Base-by-base conservation (phyloP, 2,797 vertebrate species). In the Schizopygopsis pylzovi region DNA sequence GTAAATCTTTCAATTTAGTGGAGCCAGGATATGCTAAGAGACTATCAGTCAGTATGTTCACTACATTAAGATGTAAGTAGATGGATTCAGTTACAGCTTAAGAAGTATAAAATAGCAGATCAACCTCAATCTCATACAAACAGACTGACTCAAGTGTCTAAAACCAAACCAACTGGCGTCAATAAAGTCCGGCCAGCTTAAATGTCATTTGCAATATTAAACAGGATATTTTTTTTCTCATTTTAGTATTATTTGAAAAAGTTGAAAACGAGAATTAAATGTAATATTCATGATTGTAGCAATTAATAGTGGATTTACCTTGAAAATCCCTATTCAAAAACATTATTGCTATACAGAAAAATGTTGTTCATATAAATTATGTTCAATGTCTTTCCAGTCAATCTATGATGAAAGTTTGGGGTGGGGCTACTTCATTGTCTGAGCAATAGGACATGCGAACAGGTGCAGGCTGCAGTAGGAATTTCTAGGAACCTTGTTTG, bases 61-160 rank as follows among this genome's bases (percentile, higher is more conserved):
- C 85, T 68, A 39, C 61, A 81, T 86, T 76, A 75, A 76, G 70
- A 68, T 3, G 0, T 68, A 86, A 86, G 80, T 79, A 76, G 63
- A 78, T 68, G 61, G 52, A 85, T 71, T 71, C 37, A 37, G 83
- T 85, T 85, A 45, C 83, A 79, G 49, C 43, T 49, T 59, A 56
- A 68, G 20, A 65, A 52, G 41, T 47, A 10, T 52, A 77, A 49
- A 54, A 77, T 1, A 43, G 73, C 47, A 70, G 15, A 39, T 37
- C 67, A 43, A 56, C 28, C 6, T 72, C 22, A 82, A 22, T 52
- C 54, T 18, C 6, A 1, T 18, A 54, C 16, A 37, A 56, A 49
- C 22, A 39, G 28, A 33, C 73, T 8, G 22, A 54, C 52, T 54
- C 6, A 41, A 65, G 45, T 1, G 4, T 7, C 12, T 63, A 22